Evolutionary conservation across 2,888 invertebrate species (phyloP).

Genomic region (Sycophila texana): DNA sequence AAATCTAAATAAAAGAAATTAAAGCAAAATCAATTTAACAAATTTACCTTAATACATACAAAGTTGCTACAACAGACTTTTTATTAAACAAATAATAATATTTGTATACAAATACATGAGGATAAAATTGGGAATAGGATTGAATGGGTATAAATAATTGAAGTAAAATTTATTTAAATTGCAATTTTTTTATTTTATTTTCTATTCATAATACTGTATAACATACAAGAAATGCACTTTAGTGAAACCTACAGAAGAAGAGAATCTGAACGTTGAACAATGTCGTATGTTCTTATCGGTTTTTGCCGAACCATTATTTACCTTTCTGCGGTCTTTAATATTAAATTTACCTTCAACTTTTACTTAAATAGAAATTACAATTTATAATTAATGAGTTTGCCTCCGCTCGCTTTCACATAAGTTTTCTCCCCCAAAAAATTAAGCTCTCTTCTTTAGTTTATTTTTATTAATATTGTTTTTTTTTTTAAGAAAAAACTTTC

Average conservation of each 20-base stretch:
- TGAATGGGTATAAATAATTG: slow-evolving; percentile 21
- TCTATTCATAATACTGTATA: slow-evolving; percentile 90
- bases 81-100: background rate
- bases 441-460: slow-evolving; percentile 32
- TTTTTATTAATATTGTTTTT: slow-evolving; percentile 28
- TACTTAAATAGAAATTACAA: slow-evolving; percentile 49
- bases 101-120: too few species aligned
- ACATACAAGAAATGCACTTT: slow-evolving; percentile 94
- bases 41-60: background rate
- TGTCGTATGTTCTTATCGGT: slow-evolving; percentile 66
- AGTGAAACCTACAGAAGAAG: slow-evolving; percentile 93
- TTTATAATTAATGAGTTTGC: slow-evolving; percentile 66
- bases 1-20: background rate
- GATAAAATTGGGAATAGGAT: background rate
- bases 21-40: background rate
- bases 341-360: slow-evolving; percentile 49
- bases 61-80: too few species aligned
- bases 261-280: slow-evolving; percentile 77
- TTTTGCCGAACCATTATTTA: slow-evolving; percentile 63
- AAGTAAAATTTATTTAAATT: slow-evolving; percentile 62
- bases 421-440: slow-evolving; percentile 39
- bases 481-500: slow-evolving; percentile 37
- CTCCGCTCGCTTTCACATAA: slow-evolving; percentile 59
- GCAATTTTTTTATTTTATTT: slow-evolving; percentile 74
- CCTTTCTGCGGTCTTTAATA: slow-evolving; percentile 61